phyloP scores from a whole-genome alignment of 2,888 invertebrate genomes.

The Meiosimyza platycephala region DNA sequence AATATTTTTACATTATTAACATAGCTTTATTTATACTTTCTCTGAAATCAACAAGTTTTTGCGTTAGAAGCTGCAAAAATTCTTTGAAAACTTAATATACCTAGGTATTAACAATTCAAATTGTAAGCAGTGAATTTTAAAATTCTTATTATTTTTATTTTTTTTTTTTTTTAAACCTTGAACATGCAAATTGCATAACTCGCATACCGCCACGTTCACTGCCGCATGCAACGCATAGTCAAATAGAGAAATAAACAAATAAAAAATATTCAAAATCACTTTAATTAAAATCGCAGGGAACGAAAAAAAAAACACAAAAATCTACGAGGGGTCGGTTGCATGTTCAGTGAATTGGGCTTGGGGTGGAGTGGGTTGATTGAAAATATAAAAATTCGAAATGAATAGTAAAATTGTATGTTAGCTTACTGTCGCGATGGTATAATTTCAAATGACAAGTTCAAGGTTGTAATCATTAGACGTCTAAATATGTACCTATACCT shows the following conservation, averaged over 20 bases:
- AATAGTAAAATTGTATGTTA: too few relatives aligned
- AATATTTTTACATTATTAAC: too few relatives aligned
- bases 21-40: too few relatives aligned
- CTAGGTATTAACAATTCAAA: background rate
- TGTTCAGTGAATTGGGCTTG: background rate
- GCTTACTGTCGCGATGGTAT: too few relatives aligned
- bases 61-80: background rate
- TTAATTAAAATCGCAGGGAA: background rate
- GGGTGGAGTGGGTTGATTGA: background rate
- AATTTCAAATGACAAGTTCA: background rate
- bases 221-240: background rate
- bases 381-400: background rate
- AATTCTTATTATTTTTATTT: background rate
- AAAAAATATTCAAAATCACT: background rate
- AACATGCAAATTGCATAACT: constrained; percentile 11
- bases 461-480: background rate
- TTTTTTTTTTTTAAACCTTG: background rate
- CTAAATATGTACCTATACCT: background rate
- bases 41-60: too few relatives aligned
- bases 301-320: background rate
- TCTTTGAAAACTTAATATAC: background rate
- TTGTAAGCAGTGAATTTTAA: background rate
- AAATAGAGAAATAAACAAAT: too few relatives aligned
- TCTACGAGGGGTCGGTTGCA: background rate
- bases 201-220: constrained; percentile 7